Conservation (phyloP, 1,140 invertebrate genomes). For the Maconellicoccus hirsutus region DNA sequence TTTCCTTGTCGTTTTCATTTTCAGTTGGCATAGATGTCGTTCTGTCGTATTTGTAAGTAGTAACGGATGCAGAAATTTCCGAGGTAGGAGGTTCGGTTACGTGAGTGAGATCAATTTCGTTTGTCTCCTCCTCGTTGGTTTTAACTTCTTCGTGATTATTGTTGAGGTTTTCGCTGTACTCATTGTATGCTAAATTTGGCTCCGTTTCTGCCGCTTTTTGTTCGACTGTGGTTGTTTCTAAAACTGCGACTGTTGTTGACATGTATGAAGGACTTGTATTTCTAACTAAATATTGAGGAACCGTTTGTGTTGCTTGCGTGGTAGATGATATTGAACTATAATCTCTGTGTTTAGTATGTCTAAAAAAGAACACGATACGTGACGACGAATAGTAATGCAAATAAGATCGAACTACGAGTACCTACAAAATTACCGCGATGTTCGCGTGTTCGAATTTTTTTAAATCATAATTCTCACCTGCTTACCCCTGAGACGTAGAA, state of each 20-base stretch:
- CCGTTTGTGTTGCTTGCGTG: slow-evolving; percentile 37
- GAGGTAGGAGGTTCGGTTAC: slow-evolving; percentile 16
- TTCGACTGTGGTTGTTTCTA: slow-evolving; percentile 16
- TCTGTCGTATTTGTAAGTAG: slow-evolving; percentile 8
- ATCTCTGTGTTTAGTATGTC: neutral
- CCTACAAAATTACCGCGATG: neutral
- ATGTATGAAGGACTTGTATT: slow-evolving; percentile 38
- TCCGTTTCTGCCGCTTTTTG: slow-evolving; percentile 23
- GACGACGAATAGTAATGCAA: neutral
- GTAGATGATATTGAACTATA: slow-evolving; percentile 12
- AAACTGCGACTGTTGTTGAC: slow-evolving; percentile 31
- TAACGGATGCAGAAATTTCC: neutral
- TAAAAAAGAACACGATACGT: neutral
- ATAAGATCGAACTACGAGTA: neutral
- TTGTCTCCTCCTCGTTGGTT: slow-evolving; percentile 12
- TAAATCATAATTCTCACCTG: slow-evolving; percentile 40
- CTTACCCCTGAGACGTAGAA: slow-evolving; percentile 78
- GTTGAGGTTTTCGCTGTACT: slow-evolving; percentile 18
- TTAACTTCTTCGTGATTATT: slow-evolving; percentile 16
- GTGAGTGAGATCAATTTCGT: slow-evolving; percentile 17
- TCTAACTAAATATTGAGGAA: slow-evolving; percentile 9
- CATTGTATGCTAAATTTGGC: slow-evolving; percentile 11
- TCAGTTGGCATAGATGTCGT: neutral
- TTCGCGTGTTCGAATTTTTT: neutral
- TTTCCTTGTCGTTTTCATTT: slow-evolving; percentile 7